Conservation (phyloP, 2,797 vertebrate genomes). For the Lepilemur ruficaudatus region DNA sequence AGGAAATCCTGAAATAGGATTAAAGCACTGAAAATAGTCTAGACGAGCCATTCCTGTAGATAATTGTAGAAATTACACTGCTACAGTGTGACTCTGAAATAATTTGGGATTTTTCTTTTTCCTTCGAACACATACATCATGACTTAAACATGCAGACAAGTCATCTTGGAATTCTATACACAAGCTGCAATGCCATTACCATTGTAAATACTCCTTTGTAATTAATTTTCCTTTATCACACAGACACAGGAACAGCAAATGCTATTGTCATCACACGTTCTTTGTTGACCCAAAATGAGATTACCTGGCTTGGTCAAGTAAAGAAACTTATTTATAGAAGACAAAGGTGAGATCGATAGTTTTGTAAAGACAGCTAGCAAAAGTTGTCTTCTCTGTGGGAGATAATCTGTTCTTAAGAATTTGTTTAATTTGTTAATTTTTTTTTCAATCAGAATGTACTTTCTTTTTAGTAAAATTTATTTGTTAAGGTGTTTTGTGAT, state of each 20-base stretch:
- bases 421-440: background rate
- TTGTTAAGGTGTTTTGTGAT: background rate
- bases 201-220: background rate
- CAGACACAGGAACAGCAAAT: background rate
- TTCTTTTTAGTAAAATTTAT: background rate
- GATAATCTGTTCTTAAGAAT: background rate
- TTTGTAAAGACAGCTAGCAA: background rate
- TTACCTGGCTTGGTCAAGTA: background rate
- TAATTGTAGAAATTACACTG: background rate
- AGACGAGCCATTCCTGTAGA: background rate
- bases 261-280: background rate
- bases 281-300: background rate
- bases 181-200: background rate
- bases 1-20: background rate
- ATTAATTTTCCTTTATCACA: background rate
- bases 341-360: background rate
- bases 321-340: background rate
- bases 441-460: background rate
- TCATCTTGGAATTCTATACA: no score
- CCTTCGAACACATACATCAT: background rate
- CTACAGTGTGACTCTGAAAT: background rate
- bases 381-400: background rate
- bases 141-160: no score
- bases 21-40: background rate
- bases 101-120: background rate